Base-by-base conservation (phyloP, 2,797 vertebrate genomes). In the Cuculus canorus region DNA sequence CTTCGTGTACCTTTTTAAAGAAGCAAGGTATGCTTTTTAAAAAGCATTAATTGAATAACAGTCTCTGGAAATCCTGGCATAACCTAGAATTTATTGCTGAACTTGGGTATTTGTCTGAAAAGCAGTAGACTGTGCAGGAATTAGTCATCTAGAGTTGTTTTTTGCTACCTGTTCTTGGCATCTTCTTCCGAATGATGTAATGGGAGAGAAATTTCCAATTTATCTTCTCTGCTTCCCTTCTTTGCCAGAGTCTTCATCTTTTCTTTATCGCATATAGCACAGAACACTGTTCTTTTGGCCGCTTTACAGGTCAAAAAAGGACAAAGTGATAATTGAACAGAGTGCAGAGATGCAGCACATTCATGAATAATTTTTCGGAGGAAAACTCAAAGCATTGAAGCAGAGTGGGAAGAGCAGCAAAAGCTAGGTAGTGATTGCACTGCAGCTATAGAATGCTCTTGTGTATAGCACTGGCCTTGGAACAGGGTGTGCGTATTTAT, bases 331-430 rank as follows among this genome's bases (percentile, higher is more conserved):
- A 88, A 86, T 3, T 73, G 76, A 82, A 19, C 14, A 9, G 37
- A 54, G 17, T 9, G 9, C 0, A 0, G 73, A 39, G 35, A 11
- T 68, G 37, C 13, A 59, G 60, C 11, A 56, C 4, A 1, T 45
- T 43, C 0, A 39, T 11, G 15, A 61, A 35, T 24, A 61, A 47
- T 35, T 63, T 75, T 91, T 73, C 2, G 0, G 24, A 52, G n/a
- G 19, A 73, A 84, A 76, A 35, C 52, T 39, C 3, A 7, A 56
- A 24, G 28, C 24, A 32, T 7, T 63, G 57, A 83, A 64, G 35
- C 24, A 23, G n/a, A 35, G 9, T 41, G n/a, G 35, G 13, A 87
- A 73, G 47, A 52, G 22, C 21, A 73, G 13, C 39, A 33, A 72
- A 92, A 69, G 15, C 37, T 32, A 10, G 5, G 30, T 32, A 7